Evolutionary conservation across 2,888 invertebrate species (phyloP).

Genomic region (Phanerotoma sp.): DNA sequence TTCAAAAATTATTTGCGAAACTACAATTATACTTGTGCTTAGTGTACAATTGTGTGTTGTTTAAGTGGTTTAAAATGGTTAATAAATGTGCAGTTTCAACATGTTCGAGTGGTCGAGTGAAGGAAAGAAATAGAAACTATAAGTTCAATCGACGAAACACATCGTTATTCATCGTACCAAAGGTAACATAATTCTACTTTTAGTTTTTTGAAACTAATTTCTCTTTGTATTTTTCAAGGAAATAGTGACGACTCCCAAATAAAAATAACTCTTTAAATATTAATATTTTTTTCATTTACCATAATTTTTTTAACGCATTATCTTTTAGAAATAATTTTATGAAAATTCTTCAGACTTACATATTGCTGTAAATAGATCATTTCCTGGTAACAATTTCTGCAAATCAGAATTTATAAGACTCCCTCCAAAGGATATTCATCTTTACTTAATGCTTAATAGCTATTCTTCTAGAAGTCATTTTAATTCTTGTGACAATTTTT

Average conservation of each 20-base stretch:
- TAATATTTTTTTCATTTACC: no score
- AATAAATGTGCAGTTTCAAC: not conserved
- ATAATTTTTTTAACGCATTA: no score
- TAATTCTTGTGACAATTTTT: not conserved
- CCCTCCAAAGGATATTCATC: not conserved
- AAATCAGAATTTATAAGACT: not conserved
- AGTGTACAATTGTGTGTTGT: no score
- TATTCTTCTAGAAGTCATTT: no score
- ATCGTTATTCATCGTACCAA: not conserved
- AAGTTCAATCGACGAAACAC: not conserved
- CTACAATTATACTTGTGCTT: no score
- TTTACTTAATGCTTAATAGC: not conserved
- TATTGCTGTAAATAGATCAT: no score
- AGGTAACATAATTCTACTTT: not conserved
- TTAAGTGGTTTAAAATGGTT: no score
- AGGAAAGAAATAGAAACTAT: not conserved
- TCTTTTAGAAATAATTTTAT: no score
- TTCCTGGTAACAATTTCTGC: no score
- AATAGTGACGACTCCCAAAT: not conserved
- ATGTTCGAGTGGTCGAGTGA: not conserved
- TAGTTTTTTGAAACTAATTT: not conserved
- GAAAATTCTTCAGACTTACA: no score
- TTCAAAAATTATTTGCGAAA: no score
- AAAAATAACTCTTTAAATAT: not conserved
- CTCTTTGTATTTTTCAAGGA: not conserved